Evolutionary conservation across 35 echinoderm and acorn worm species (phyloP), one percentile per base, ranked within the genome.

Genomic region (Stichopus chloronotus): DNA sequence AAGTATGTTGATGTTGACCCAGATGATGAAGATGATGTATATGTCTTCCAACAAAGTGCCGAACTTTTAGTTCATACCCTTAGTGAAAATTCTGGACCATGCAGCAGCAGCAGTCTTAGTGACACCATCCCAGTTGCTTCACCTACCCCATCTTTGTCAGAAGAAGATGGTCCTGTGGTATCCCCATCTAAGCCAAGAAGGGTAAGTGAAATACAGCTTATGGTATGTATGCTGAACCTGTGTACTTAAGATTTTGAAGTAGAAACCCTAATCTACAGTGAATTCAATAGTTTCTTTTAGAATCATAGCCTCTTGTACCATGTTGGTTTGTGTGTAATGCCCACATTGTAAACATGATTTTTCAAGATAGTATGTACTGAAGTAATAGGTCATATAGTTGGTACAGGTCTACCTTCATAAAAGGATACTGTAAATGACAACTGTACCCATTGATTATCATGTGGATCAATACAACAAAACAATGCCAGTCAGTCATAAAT

Each of bases 1-100:
- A 90, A 92, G 57, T 79, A 79, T 78, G 90, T 92, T 79, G 72
- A 79, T 20, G n/a, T 84, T 84, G 81, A 84, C 55, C 6, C n/a
- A 12, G 43, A 84, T 84, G 81, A 84, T 84, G 81, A 84, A 84
- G 81, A 84, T 84, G 81, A 84, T 84, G 43, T 52, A 1, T 25
- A 55, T 84, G 22, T 84, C 10, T 20, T 84, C 20, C 20, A 84
- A 52, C 10, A 84, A 12, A 57, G 43, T 84, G 0, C 43, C 25
- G 81, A 84, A 20, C 76, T 78, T 71, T 71, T 71, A 71, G 65
- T 71, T 71, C 65, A 71, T 71, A 71, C 65, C n/a, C 65, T 71
- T 71, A 71, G 65, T 71, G 1, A 71, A 71, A 71, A 11, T 71
- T n/a, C 65, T 71, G 65, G 65, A 71, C 65, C 65, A 71, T 71